Base-by-base conservation (phyloP, 1,140 invertebrate genomes). In the Drosophila watanabei region DNA sequence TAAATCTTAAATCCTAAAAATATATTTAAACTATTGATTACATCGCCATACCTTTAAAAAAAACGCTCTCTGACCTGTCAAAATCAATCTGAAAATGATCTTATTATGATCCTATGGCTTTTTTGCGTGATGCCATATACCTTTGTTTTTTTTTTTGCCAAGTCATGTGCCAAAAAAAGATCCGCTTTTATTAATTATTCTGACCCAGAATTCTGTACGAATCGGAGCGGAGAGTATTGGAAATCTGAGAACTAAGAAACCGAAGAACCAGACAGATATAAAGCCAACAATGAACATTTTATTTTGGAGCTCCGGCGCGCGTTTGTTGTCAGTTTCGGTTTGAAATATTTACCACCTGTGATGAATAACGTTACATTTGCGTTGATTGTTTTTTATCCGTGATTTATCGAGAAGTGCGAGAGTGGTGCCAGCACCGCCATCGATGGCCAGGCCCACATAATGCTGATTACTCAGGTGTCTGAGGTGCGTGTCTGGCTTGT, bases 361-460 rank as follows among this genome's bases (percentile, higher is more conserved):
- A 89, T 89, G 86, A 89, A 89, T 89, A 89, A 89, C 86, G 86
- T 90, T 89, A 89, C 86, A 89, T 89, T 89, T 80, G 75, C 62
- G 71, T 65, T 90, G 75, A 80, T 81, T 89, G 80, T 76, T 80
- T 83, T 68, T 63, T 88, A 66, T 71, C 72, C 70, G 85, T 89
- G 85, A 89, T 89, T 89, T 90, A 89, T 88, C 71, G 83, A 49
- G 75, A 80, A 78, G 86, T 80, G 62, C 70, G 58, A 75, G 39
- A 43, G 61, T 56, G 52, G 57, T 65, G 77, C 76, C 65, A 87
- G 58, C 85, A 75, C 16, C 62, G 41, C 56, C 63, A 59, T 39
- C 60, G 63, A 59, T 52, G 71, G 80, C 84, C 85, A 81, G 81
- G 85, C 85, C 86, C 85, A 89, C 86, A 89, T 89, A 66, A 81